These are phyloP conservation scores for Microtus richardsoni DNA, from an alignment of 2,113 vertebrate species.

Conservation along the genomic window DNA sequence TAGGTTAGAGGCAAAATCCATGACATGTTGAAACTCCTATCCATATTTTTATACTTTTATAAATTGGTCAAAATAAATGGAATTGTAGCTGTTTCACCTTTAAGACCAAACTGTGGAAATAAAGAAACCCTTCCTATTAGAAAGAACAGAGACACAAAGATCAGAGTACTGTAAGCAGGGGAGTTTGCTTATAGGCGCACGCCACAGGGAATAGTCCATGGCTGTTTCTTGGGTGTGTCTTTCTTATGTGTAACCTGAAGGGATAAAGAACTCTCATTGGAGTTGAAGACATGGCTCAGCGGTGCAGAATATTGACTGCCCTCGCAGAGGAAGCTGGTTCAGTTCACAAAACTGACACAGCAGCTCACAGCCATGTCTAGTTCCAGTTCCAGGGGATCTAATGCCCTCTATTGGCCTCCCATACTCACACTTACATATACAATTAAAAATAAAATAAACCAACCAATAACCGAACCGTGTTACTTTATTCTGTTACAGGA, in stretches of 20 bases:
- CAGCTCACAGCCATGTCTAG: background rate
- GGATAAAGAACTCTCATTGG: background rate
- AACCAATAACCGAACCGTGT: background rate
- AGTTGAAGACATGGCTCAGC: background rate
- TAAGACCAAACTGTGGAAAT: constrained; percentile 5
- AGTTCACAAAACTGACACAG: background rate
- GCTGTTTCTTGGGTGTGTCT: background rate
- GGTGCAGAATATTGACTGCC: no score
- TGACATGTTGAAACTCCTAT: background rate
- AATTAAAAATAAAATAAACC: background rate
- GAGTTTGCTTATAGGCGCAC: background rate
- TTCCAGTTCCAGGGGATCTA: background rate
- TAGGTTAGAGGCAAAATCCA: background rate
- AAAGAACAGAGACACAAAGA: constrained; percentile 10
- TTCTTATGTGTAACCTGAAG: background rate
- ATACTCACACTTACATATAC: background rate
- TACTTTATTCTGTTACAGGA: background rate
- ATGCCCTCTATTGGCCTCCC: background rate
- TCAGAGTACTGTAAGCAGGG: background rate
- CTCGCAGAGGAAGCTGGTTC: background rate
- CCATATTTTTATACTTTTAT: background rate
- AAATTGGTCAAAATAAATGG: background rate
- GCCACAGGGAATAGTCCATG: background rate
- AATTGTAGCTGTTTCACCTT: background rate
- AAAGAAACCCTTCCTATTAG: background rate